Percentiles rank a stretch among this genome's conserved stretches.
phyloP scores from a whole-genome alignment of 1,140 invertebrate species.

The Tetraneura akinire region DNA sequence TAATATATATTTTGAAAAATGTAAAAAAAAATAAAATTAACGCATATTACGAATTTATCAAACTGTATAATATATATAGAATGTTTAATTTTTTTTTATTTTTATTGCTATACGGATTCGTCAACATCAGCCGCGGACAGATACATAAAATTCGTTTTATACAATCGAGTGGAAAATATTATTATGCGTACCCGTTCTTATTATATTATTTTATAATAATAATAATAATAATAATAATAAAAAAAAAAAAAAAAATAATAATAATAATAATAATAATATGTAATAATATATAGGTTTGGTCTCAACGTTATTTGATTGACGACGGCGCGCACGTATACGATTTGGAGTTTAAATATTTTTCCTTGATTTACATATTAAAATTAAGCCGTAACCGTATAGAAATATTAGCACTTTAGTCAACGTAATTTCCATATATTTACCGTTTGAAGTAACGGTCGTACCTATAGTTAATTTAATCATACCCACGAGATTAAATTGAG shows the following conservation, averaged over 20 bases:
- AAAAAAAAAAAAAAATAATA: no score
- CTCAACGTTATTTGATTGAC: background rate
- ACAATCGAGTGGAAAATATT: background rate
- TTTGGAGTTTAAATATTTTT: constrained; percentile 20
- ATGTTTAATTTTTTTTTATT: no score
- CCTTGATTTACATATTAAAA: constrained; percentile 35
- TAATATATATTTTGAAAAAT: no score
- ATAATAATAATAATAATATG: no score
- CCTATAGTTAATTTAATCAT: constrained; percentile 40
- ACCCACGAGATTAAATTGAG: constrained; percentile 35
- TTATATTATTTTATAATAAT: no score
- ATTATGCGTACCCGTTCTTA: no score
- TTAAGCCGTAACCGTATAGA: background rate
- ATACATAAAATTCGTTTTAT: background rate
- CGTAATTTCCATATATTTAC: constrained; percentile 33
- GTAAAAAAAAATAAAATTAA: no score
- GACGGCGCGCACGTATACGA: no score
- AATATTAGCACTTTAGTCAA: constrained; percentile 30
- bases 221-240: no score
- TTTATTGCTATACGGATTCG: background rate
- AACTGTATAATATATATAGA: no score
- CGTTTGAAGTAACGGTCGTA: background rate
- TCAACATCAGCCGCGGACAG: background rate
- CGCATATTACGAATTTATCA: no score
- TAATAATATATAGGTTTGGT: background rate